Percentiles rank a stretch among this genome's conserved stretches.
phyloP scores from a whole-genome alignment of 2,113 vertebrate species.

The Cacatua alba region DNA sequence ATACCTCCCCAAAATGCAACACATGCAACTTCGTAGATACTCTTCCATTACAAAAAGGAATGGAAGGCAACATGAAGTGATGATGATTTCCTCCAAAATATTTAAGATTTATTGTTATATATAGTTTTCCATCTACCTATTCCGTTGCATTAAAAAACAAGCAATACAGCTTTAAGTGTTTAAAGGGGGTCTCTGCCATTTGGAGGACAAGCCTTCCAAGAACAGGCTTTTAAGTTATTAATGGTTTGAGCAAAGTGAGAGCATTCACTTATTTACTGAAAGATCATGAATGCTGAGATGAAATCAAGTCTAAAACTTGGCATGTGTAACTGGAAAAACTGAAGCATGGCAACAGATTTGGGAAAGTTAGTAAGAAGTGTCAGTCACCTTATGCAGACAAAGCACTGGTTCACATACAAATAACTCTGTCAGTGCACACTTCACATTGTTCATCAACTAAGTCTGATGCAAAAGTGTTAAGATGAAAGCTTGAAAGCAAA shows the following conservation, averaged over 20 bases:
- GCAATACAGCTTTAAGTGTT: background rate
- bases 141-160: background rate
- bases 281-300: background rate
- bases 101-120: background rate
- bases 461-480: background rate
- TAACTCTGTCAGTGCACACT: background rate
- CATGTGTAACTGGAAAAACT: background rate
- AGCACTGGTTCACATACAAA: background rate
- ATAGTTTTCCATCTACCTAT: background rate
- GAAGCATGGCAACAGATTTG: accelerated
- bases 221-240: background rate
- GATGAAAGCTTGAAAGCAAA: background rate
- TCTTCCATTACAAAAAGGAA: background rate
- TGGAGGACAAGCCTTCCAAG: background rate
- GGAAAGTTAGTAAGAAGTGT: background rate
- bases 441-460: background rate
- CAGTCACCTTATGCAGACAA: background rate
- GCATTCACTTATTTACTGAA: background rate
- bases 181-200: background rate
- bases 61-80: background rate
- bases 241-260: background rate
- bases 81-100: background rate
- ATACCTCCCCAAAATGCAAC: background rate
- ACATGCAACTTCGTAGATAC: background rate
- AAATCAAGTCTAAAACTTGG: background rate